Conservation (phyloP, 2,113 vertebrate species). For the Dolichotis patagonum region DNA sequence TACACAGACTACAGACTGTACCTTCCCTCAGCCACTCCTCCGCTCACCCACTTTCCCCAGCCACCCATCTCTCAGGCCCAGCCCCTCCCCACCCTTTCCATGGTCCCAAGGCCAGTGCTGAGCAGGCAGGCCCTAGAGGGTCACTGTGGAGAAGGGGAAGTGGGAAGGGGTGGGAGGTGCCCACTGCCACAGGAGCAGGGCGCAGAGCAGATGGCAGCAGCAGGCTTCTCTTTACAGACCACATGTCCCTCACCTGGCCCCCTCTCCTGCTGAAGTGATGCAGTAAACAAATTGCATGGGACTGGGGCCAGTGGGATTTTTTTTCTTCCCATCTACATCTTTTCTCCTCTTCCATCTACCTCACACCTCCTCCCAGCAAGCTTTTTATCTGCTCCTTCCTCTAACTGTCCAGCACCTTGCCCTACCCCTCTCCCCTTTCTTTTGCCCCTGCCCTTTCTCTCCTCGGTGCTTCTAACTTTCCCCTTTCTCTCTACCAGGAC, state of each 20-base stretch:
- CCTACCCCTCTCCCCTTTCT: background rate
- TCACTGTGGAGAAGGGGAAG: background rate
- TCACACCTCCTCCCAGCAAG: background rate
- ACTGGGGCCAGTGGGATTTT: background rate
- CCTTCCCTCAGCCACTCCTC: background rate
- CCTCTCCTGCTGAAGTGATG: constrained; percentile 57
- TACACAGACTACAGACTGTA: background rate
- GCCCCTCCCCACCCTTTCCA: background rate
- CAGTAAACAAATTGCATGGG: constrained; percentile 22
- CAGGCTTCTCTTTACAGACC: background rate
- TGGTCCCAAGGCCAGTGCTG: background rate
- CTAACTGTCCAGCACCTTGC: background rate
- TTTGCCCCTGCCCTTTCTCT: background rate
- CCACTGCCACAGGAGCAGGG: background rate
- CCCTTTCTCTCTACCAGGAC: background rate
- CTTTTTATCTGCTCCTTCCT: background rate
- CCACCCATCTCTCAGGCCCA: background rate
- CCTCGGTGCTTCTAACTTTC: background rate
- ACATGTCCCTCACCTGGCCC: constrained; percentile 27
- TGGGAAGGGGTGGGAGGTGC: background rate
- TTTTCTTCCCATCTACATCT: background rate
- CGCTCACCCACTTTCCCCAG: background rate
- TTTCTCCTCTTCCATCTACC: background rate
- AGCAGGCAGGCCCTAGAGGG: background rate
- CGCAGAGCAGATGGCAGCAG: background rate